A percentile compares a stretch with the other conserved stretches of the same genome.
Conservation (phyloP, 2,888 invertebrate species). For the Drosophila cognata region DNA sequence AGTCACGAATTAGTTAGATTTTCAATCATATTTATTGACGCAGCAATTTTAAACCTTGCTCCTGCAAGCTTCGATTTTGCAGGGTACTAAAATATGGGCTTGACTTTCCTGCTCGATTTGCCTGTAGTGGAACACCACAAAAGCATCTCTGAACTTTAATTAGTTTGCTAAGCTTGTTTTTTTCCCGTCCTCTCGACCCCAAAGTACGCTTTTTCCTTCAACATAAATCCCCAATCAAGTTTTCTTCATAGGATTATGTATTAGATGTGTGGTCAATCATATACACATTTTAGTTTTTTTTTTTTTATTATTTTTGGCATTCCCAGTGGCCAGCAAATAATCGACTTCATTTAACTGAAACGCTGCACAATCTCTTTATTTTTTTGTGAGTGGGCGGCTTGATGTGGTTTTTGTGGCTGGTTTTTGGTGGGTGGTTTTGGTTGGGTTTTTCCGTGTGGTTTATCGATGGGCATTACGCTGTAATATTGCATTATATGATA, state of each 20-base stretch:
- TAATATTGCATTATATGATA: conserved; percentile 79
- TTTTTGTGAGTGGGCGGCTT: conserved; percentile 3
- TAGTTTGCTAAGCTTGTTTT: conserved; percentile 5
- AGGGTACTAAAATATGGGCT: background rate
- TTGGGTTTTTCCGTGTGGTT: conserved; percentile 27
- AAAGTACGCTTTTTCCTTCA: background rate
- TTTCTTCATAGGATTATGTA: conserved; percentile 15
- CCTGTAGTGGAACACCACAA: too few relatives aligned
- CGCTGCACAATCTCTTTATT: conserved; percentile 44
- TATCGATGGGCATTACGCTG: conserved; percentile 70
- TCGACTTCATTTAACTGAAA: conserved; percentile 79
- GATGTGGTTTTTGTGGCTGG: conserved; percentile 13
- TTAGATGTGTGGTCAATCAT: conserved; percentile 60
- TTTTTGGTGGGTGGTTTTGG: background rate
- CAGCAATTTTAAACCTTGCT: background rate
- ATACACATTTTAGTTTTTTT: background rate
- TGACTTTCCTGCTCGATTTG: background rate
- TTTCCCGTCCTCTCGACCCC: background rate
- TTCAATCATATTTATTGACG: background rate
- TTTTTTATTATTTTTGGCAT: conserved; percentile 13
- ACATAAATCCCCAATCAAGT: background rate
- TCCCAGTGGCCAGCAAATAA: conserved; percentile 71
- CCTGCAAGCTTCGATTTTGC: background rate
- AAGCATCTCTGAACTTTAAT: background rate
- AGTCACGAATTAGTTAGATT: background rate